phyloP scores from a whole-genome alignment of 2,797 vertebrate genomes.

The Bradypodion ventrale region DNA sequence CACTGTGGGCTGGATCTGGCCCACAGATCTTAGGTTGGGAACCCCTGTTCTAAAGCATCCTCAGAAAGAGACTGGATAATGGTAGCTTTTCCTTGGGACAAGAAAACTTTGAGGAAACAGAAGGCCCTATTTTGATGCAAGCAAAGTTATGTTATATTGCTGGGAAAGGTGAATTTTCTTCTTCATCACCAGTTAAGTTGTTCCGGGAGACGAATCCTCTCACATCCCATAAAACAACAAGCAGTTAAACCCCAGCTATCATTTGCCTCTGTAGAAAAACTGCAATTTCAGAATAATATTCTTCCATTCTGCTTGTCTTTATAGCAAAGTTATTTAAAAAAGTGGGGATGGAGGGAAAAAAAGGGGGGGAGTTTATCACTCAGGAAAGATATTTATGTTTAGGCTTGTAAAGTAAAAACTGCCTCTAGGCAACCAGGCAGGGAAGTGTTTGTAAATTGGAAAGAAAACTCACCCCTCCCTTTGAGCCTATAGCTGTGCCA shows the following conservation, averaged over 20 bases:
- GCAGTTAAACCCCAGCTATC: not conserved
- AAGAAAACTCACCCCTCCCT: not conserved
- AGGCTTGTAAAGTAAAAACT: conserved; percentile 7
- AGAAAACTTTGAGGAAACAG: not conserved
- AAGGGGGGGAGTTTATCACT: not conserved
- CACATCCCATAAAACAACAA: conserved; percentile 11
- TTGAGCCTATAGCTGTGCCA: not conserved
- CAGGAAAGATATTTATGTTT: conserved; percentile 3
- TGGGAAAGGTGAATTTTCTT: not conserved
- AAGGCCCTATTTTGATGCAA: not conserved
- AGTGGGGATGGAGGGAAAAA: not conserved
- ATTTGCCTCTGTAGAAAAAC: not conserved
- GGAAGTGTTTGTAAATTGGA: conserved; percentile 2
- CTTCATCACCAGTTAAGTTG: not conserved
- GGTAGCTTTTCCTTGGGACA: not conserved
- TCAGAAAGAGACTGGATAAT: not conserved
- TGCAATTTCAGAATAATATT: conserved; percentile 16
- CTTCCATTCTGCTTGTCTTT: conserved; percentile 4
- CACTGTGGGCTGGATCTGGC: no score
- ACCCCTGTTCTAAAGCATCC: not conserved
- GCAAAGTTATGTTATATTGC: not conserved
- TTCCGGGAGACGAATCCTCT: not conserved
- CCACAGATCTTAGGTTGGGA: no score
- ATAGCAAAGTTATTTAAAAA: not conserved
- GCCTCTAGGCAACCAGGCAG: conserved; percentile 7